Evolutionary conservation across 2,888 invertebrate species (phyloP).

Genomic region (Xanthia icteritia): DNA sequence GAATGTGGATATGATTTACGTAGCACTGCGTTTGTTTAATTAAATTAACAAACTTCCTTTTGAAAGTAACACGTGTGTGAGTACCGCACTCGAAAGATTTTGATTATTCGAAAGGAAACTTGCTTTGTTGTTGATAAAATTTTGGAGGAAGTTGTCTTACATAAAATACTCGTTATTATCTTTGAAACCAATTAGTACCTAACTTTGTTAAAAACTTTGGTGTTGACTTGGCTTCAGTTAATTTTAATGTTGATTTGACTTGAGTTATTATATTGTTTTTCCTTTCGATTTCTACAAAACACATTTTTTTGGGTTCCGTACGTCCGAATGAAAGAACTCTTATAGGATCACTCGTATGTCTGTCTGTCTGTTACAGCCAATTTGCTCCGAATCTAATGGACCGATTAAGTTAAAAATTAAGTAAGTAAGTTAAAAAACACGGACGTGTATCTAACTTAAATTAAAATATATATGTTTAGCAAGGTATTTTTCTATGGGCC

Average conservation of each 20-base stretch:
- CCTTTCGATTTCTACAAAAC: not conserved
- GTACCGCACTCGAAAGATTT: conserved; percentile 20
- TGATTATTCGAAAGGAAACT: conserved; percentile 32
- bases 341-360: no score
- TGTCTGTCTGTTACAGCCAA: no score
- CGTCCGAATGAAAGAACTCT: no score
- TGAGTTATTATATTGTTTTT: not conserved
- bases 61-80: conserved; percentile 27
- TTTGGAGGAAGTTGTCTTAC: conserved; percentile 16
- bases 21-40: conserved; percentile 34
- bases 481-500: no score
- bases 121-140: conserved; percentile 24
- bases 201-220: not conserved
- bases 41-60: conserved; percentile 43
- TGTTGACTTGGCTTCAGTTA: not conserved
- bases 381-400: no score
- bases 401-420: no score
- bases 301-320: not conserved
- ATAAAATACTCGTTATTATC: not conserved
- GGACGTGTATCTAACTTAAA: no score
- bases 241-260: not conserved
- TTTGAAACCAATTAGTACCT: not conserved
- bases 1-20: not conserved
- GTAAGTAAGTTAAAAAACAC: no score
- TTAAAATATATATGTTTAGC: no score